Evolutionary conservation across 1,140 invertebrate species (phyloP).

Genomic region (Lordiphosa stackelbergi): DNA sequence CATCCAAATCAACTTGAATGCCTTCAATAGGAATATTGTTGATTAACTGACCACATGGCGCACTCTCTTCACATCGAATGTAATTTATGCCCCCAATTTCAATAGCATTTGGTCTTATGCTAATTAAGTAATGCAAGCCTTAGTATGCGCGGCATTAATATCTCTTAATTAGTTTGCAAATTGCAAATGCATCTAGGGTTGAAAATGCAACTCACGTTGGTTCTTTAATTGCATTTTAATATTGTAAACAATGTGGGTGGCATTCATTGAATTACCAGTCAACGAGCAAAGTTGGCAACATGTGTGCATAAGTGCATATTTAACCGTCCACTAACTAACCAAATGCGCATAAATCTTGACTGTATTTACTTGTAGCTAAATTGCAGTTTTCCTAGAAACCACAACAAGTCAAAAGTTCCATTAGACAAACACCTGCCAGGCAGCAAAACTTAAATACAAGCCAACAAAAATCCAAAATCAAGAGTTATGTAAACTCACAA

Average conservation of each 20-base stretch:
- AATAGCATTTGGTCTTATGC: slow-evolving; percentile 10
- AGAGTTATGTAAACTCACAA: slow-evolving; percentile 41
- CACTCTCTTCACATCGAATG: neutral
- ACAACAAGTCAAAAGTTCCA: slow-evolving; percentile 17
- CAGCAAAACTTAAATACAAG: slow-evolving; percentile 45
- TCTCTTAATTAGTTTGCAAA: slow-evolving; percentile 14
- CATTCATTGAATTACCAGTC: slow-evolving; percentile 9
- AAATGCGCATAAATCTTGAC: slow-evolving; percentile 23
- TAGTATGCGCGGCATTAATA: slow-evolving; percentile 31
- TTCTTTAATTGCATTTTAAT: slow-evolving; percentile 20
- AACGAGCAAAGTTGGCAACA: slow-evolving; percentile 1
- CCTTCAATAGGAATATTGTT: too few species aligned
- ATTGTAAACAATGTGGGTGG: slow-evolving; percentile 5
- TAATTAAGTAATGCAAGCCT: slow-evolving; percentile 27
- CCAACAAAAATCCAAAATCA: slow-evolving; percentile 56
- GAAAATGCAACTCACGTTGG: slow-evolving; percentile 1
- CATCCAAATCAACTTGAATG: too few species aligned
- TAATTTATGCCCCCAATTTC: slow-evolving; percentile 1
- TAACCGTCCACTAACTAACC: slow-evolving; percentile 22
- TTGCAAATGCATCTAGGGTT: slow-evolving; percentile 9
- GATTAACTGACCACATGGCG: too few species aligned
- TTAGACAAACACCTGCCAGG: slow-evolving; percentile 25
- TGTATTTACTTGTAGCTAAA: slow-evolving; percentile 39
- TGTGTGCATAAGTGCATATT: slow-evolving; percentile 9
- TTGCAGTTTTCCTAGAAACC: slow-evolving; percentile 17